Conservation (phyloP, 1,140 invertebrate genomes). For the Hermetia illucens region DNA sequence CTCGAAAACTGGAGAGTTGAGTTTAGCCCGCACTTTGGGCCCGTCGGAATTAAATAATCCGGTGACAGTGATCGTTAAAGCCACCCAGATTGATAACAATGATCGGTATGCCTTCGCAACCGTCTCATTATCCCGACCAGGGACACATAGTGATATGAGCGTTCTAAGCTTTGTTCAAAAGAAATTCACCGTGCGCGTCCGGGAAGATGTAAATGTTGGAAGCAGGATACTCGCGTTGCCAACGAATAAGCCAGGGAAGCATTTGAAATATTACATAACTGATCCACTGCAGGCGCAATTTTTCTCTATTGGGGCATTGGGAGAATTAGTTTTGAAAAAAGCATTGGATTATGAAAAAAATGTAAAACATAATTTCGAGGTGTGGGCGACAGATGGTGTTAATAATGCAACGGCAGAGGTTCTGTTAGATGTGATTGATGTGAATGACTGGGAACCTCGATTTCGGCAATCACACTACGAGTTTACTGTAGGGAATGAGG, state of each 20-base stretch:
- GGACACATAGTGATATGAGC: constrained; percentile 30
- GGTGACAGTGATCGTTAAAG: constrained; percentile 57
- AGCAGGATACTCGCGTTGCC: constrained; percentile 48
- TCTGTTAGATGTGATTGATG: constrained; percentile 68
- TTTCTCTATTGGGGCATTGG: constrained; percentile 56
- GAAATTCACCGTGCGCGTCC: constrained; percentile 51
- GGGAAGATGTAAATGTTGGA: constrained; percentile 61
- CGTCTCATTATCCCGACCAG: constrained; percentile 41
- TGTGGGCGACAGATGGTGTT: constrained; percentile 68
- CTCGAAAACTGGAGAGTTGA: constrained; percentile 45
- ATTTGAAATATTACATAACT: constrained; percentile 26
- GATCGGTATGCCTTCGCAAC: constrained; percentile 78
- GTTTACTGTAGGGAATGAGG: constrained; percentile 36
- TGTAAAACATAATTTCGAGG: constrained; percentile 56
- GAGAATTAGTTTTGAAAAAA: constrained; percentile 63
- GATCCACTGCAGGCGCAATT: constrained; percentile 25
- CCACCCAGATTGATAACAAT: constrained; percentile 73
- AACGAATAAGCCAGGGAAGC: constrained; percentile 45
- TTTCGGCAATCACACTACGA: constrained; percentile 79
- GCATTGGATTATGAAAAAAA: constrained; percentile 68
- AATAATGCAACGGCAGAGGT: constrained; percentile 41
- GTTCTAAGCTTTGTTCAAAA: constrained; percentile 52
- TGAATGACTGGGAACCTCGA: constrained; percentile 86
- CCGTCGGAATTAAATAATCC: constrained; percentile 47
- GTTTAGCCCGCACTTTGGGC: constrained; percentile 39